Conservation (phyloP, 2,113 vertebrate genomes). For the Tetrax tetrax region DNA sequence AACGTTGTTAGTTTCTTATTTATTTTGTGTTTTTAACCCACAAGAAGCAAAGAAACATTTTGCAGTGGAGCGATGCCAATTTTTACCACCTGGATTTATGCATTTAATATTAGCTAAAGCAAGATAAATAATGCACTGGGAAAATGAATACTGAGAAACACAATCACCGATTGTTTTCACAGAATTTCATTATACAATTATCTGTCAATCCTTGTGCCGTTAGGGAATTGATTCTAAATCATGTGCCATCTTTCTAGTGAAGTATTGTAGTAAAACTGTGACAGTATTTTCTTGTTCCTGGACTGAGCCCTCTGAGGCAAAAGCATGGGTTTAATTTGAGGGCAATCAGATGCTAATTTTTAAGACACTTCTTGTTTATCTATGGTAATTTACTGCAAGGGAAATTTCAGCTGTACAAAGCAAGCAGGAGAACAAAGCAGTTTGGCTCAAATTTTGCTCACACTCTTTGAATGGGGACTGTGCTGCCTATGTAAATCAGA, state of each 20-base stretch:
- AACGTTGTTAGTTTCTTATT: neutral
- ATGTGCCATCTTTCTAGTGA: neutral
- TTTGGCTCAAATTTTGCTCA: constrained; percentile 1
- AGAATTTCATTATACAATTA: neutral
- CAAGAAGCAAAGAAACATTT: neutral
- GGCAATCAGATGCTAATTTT: constrained; percentile 44
- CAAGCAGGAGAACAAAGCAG: constrained; percentile 8
- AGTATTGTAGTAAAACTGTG: neutral
- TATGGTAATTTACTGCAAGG: neutral
- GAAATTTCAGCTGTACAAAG: neutral
- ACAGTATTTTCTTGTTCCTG: neutral
- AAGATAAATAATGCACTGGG: neutral
- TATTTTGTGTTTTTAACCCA: neutral
- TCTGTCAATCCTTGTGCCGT: neutral
- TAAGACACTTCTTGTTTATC: constrained; percentile 14
- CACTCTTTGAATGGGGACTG: neutral
- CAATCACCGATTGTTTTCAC: neutral
- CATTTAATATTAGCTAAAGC: neutral
- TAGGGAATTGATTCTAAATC: neutral
- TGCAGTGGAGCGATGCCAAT: neutral
- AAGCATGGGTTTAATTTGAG: neutral
- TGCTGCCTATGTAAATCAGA: neutral
- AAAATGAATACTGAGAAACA: neutral
- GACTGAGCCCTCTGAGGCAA: neutral
- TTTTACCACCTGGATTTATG: neutral